A percentile compares a stretch with the other conserved stretches of the same genome.
phyloP scores from a whole-genome alignment of 2,113 vertebrate species.

The Lepus europaeus region DNA sequence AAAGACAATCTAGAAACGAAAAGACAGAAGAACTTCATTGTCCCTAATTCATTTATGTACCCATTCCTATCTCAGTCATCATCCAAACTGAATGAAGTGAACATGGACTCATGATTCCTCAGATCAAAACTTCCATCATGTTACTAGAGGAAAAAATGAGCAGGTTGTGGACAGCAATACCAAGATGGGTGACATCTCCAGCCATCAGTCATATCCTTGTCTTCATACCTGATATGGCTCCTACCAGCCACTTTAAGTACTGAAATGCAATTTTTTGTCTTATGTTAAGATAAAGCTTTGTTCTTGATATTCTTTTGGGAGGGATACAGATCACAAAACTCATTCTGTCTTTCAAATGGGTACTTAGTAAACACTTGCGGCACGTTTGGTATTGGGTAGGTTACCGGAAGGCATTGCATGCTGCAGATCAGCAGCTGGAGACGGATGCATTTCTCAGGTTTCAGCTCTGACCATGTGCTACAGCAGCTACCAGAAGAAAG shows the following conservation, averaged over 20 bases:
- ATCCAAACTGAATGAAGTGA: not conserved
- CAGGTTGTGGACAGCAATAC: not conserved
- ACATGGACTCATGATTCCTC: not conserved
- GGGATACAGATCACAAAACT: constrained; percentile 10
- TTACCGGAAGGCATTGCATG: not conserved
- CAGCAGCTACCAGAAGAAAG: not conserved
- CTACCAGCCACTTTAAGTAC: not conserved
- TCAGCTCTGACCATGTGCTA: not conserved
- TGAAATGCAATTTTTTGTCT: not conserved
- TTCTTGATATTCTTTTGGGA: not conserved
- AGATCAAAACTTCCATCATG: not conserved
- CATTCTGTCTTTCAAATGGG: not conserved
- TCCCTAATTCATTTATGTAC: not conserved
- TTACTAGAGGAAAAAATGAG: not conserved
- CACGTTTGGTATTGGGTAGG: not conserved
- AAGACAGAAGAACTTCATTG: not conserved
- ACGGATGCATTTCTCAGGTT: constrained; percentile 45
- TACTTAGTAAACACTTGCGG: not conserved
- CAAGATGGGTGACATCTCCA: too few species aligned
- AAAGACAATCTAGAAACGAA: not conserved
- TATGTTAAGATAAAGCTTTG: constrained; percentile 10
- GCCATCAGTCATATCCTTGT: not conserved
- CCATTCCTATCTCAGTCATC: not conserved
- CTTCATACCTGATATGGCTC: not conserved
- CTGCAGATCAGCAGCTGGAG: not conserved